These are phyloP conservation scores for Micronycteris hirsuta DNA, from an alignment of 2,113 vertebrate genomes.

Conservation along the genomic window DNA sequence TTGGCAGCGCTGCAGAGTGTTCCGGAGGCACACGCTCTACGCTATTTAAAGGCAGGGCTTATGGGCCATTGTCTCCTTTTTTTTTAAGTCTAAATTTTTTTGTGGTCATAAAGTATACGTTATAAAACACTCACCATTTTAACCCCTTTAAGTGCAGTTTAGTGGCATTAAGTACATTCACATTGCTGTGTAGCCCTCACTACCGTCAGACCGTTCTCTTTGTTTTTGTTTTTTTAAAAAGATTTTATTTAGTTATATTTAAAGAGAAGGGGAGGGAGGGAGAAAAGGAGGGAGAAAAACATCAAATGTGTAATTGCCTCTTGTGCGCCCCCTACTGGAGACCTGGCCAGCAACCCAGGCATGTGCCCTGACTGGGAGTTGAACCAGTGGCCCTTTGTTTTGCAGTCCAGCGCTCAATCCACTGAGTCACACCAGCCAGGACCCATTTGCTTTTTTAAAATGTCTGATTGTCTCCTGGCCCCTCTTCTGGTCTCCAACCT, in stretches of 20 bases:
- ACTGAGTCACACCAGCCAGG: too few relatives aligned
- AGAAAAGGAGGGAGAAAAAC: too few relatives aligned
- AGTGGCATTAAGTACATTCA: background rate
- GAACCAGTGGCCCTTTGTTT: too few relatives aligned
- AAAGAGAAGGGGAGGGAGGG: too few relatives aligned
- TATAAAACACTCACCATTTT: background rate
- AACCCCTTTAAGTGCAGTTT: background rate
- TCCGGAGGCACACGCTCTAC: background rate
- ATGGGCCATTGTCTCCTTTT: background rate
- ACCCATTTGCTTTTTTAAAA: background rate
- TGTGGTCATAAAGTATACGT: background rate
- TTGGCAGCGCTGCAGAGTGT: rapidly evolving
- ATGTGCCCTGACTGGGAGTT: too few relatives aligned
- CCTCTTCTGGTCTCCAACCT: background rate
- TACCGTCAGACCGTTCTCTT: rapidly evolving
- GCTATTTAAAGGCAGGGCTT: background rate
- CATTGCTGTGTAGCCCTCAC: background rate
- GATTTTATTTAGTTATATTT: too few relatives aligned
- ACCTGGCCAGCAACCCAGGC: too few relatives aligned
- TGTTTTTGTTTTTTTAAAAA: too few relatives aligned
- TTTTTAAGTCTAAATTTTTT: background rate
- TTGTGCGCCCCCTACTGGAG: too few relatives aligned
- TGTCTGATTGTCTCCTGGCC: background rate
- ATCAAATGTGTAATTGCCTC: too few relatives aligned
- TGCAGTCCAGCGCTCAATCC: too few relatives aligned